A percentile compares a stretch with the other conserved stretches of the same genome.
phyloP scores from a whole-genome alignment of 2,797 vertebrate genomes.

The Cryptoprocta ferox region DNA sequence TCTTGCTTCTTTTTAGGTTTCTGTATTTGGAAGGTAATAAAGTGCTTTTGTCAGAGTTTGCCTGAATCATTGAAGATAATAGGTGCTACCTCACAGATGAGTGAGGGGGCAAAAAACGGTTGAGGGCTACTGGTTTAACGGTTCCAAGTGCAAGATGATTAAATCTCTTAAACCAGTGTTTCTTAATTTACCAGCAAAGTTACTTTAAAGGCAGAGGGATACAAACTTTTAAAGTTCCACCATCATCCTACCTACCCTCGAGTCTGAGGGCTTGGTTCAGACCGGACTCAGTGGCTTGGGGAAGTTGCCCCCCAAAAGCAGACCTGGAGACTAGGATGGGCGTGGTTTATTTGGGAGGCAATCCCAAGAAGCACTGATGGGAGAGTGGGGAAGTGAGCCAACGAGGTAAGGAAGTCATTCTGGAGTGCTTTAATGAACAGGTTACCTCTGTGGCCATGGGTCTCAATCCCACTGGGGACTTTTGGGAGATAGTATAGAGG shows the following conservation, averaged over 20 bases:
- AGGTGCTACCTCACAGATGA: neutral
- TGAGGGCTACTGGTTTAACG: neutral
- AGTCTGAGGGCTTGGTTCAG: neutral
- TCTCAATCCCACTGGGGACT: neutral
- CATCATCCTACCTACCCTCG: neutral
- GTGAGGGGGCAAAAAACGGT: neutral
- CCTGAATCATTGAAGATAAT: conserved; percentile 30
- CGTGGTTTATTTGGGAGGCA: neutral
- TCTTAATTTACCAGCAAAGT: neutral
- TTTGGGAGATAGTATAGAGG: neutral
- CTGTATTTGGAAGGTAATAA: neutral
- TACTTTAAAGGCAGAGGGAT: neutral
- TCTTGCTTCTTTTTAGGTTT: conserved; percentile 16
- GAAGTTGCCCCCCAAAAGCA: neutral
- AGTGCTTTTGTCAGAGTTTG: conserved; percentile 29
- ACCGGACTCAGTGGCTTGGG: neutral
- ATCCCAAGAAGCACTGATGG: neutral
- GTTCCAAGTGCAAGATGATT: neutral
- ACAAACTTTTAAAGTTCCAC: neutral
- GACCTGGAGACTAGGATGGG: neutral
- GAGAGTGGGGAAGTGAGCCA: neutral
- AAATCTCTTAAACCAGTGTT: neutral
- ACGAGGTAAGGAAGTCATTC: neutral
- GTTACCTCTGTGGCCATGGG: neutral
- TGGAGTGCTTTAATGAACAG: neutral